Evolutionary conservation across 2,888 invertebrate species (phyloP).

Genomic region (Cylindroiulus punctatus): DNA sequence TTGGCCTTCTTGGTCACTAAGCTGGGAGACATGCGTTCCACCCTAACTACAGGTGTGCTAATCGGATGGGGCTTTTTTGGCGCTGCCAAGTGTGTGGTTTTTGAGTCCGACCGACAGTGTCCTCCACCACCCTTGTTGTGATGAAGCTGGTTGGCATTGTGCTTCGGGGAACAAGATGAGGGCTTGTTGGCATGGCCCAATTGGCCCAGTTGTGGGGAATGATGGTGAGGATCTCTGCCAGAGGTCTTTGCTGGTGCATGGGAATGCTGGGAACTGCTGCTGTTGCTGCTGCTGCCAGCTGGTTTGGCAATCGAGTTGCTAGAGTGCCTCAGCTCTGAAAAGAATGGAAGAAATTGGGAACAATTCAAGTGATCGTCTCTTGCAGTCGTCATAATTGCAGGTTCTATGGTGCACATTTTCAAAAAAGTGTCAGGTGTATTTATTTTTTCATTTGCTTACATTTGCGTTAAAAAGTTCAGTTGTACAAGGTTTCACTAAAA

Average conservation of each 20-base stretch:
- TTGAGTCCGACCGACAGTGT: slow-evolving; percentile 35
- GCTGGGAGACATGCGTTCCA: slow-evolving; percentile 64
- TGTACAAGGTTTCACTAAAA: too few relatives aligned
- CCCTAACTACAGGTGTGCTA: slow-evolving; percentile 64
- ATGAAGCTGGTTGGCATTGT: slow-evolving; percentile 20
- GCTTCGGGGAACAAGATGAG: slow-evolving; percentile 11
- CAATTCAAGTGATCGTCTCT: background rate
- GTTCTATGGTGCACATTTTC: too few relatives aligned
- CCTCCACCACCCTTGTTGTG: slow-evolving; percentile 21
- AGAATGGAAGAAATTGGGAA: slow-evolving; percentile 28
- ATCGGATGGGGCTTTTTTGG: slow-evolving; percentile 62
- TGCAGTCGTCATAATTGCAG: too few relatives aligned
- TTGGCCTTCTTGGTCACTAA: slow-evolving; percentile 59
- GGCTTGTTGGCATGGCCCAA: background rate
- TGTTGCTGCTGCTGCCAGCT: slow-evolving; percentile 46
- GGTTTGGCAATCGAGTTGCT: slow-evolving; percentile 29
- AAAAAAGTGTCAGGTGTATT: too few relatives aligned
- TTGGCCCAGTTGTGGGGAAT: slow-evolving; percentile 40
- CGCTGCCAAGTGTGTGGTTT: slow-evolving; percentile 20
- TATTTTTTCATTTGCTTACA: too few relatives aligned
- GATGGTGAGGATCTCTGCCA: slow-evolving; percentile 50
- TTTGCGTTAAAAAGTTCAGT: too few relatives aligned
- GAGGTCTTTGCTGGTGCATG: slow-evolving; percentile 16
- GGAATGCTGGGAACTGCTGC: slow-evolving; percentile 53
- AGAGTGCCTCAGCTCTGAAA: slow-evolving; percentile 57